Base-by-base conservation (phyloP, 1,140 invertebrate species). In the Dinothrombium tinctorium region DNA sequence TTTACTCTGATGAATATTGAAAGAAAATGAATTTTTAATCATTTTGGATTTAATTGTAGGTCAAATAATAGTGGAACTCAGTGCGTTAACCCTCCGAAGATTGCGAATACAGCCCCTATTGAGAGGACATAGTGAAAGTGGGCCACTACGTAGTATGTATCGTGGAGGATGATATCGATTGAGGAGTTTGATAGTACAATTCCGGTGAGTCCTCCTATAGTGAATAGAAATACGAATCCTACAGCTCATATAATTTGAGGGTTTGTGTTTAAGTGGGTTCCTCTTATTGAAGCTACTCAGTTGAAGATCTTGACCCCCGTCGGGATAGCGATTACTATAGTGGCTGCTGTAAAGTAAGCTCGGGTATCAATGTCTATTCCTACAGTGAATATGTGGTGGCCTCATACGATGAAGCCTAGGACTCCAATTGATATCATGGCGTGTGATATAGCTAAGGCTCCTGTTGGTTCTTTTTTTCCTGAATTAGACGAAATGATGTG, bases 141-240 rank as follows among this genome's bases (percentile, higher is more conserved):
- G 36, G 67, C 69, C 38, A 75, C 71, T 33, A 74, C 71, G 66
- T 73, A 77, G 57, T 74, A 76, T 19, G 71, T 74, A 55, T 76
- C 70, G 62, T 76, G 71, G 21, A 76, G 43, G 49, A 66, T 54
- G 60, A 72, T 65, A 68, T 77, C 72, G 55, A 75, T 58, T 37
- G 68, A 68, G 38, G 70, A 72, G 55, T 74, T 74, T 45, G 73
- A 65, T 60, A 77, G 58, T 43, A 74, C 60, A 50, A 65, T 44
- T 0, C 62, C 60, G 9, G 58, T 61, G 14, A 63, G 40, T 2
- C 61, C 59, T 0, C 62, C 61, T 9, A 61, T n/a, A 21, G 54
- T 59, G 50, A 63, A 63, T 69, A 76, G 54, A 50, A 75, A 73
- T 47, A 76, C 60, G 63, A 76, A 76, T 51, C 72, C 72, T 56